Conservation (phyloP, 2,113 vertebrate species). For the Chlamydotis undulata region DNA sequence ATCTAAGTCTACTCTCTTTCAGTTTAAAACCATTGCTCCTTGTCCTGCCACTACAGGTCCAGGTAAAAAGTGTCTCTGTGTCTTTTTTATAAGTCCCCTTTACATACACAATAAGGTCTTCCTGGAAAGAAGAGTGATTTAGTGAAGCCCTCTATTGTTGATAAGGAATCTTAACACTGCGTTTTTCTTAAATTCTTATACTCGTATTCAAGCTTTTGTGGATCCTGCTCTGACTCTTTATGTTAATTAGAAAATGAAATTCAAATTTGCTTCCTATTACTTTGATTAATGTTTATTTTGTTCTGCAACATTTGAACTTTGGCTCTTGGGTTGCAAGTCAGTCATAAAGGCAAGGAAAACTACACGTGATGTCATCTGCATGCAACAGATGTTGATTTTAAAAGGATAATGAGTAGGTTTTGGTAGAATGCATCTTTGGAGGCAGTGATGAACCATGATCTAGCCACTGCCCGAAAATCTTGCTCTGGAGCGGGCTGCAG, state of each 20-base stretch:
- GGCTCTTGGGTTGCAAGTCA: background rate
- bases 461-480: background rate
- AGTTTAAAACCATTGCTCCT: rapidly evolving
- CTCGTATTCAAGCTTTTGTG: background rate
- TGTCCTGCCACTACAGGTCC: background rate
- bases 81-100: background rate
- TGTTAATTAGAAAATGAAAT: background rate
- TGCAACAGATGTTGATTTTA: background rate
- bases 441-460: background rate
- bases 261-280: background rate
- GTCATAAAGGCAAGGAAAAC: background rate
- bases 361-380: background rate
- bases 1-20: background rate
- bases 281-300: background rate
- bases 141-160: background rate
- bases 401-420: background rate
- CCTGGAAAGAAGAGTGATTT: background rate
- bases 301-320: background rate
- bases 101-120: background rate
- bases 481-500: background rate
- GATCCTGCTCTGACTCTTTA: background rate
- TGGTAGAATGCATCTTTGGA: background rate
- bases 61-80: background rate
- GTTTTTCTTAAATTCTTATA: background rate
- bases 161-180: background rate